Base-by-base conservation (phyloP, 2,888 invertebrate genomes). In the Melanostoma scalare region DNA sequence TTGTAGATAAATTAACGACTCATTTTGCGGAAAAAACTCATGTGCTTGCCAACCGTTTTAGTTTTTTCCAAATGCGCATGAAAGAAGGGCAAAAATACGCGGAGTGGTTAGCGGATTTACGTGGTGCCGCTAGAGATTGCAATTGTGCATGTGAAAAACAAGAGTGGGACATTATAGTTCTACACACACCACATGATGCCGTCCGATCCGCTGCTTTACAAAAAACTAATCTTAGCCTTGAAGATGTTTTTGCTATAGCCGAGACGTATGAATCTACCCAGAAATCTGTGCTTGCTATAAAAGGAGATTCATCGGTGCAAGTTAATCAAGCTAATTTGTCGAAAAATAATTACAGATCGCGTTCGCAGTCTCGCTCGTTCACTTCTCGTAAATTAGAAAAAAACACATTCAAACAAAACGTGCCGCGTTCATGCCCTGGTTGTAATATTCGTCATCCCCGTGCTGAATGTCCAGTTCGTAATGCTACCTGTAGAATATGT, bases 111-210 rank as follows among this genome's bases (percentile, higher is more conserved):
- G 42, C 42, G 42, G 42, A 42, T 3, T 6, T 4, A 2, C 5
- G 4, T 3, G 42, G 42, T 42, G 6, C 3, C 6, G 42, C 42
- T 42, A 42, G 42, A 42, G 42, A 42, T 42, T 42, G 42, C 9
- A 9, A 2, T 4, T 42, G 6, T 42, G 4, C 9, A 42, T 42
- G 42, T 42, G 42, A 42, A 42, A 42, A 42, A 42, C 6, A 42
- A 42, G 6, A n/a, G n/a, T n/a, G 63, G 3, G 74, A 74, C 35
- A 81, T 75, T 58, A 71, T 81, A 9, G 75, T 76, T 9, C 71
- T 72, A 10, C 69, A 73, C 50, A 80, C 74, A 36, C 76, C 63
- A 35, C 72, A 76, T 50, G 73, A 76, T 40, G 10, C 40, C 4
- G 69, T 76, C 5, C 68, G 69, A 0, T 50, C 71, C 6, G 71